A percentile compares a stretch with the other conserved stretches of the same genome.
These are phyloP conservation scores for Epizoanthus fatuus DNA, from an alignment of 92 coral and sea anemone species.

Conservation along the genomic window DNA sequence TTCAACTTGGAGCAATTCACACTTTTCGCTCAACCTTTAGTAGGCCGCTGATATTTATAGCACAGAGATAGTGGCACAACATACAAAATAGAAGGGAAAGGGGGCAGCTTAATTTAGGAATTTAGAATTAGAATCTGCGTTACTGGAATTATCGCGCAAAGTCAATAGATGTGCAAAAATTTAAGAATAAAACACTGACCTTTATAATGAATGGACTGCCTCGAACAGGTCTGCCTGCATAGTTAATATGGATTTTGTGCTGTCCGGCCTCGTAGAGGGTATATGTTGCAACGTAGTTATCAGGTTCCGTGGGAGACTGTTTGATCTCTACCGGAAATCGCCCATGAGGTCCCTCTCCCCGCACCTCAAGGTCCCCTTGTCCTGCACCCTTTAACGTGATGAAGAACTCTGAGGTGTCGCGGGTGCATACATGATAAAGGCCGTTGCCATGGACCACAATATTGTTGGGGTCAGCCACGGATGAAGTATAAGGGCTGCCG, in stretches of 20 bases:
- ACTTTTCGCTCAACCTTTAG: no score
- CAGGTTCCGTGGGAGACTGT: conserved; percentile 81
- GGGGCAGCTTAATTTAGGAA: no score
- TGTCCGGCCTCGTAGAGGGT: conserved; percentile 88
- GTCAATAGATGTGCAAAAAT: background rate
- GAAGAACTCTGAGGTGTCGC: conserved; percentile 71
- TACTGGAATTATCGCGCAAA: background rate
- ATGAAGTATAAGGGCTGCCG: conserved; percentile 84
- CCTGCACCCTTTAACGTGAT: conserved; percentile 94
- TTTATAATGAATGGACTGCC: conserved; percentile 96
- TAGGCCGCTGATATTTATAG: no score
- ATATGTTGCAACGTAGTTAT: conserved; percentile 88
- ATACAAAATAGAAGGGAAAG: no score
- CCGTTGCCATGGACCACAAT: conserved; percentile 95
- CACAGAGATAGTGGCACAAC: no score
- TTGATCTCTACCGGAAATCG: conserved; percentile 86
- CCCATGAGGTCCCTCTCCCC: conserved; percentile 94
- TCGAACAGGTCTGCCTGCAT: conserved; percentile 83
- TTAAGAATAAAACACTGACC: conserved; percentile 22
- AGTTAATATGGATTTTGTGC: conserved; percentile 90
- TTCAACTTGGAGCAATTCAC: no score
- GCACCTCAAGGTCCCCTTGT: conserved; percentile 87
- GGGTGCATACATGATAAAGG: conserved; percentile 61
- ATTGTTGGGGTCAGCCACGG: conserved; percentile 84
- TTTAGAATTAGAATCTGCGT: no score